Evolutionary conservation across 2,888 invertebrate species (phyloP).

Genomic region (Gari tellinella): DNA sequence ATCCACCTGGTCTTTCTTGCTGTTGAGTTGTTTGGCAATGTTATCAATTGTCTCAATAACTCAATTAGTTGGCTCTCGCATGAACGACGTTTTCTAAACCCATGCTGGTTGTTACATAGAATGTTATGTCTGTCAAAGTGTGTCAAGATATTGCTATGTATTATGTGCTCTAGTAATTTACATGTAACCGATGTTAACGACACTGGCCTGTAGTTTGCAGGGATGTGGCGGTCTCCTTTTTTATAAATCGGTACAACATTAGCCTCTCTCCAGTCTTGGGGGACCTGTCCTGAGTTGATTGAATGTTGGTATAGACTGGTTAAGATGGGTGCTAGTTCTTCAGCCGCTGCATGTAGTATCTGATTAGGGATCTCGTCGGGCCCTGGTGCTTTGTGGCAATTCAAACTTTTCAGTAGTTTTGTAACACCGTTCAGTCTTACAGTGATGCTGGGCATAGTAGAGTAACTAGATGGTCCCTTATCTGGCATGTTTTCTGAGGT

Average conservation of each 20-base stretch:
- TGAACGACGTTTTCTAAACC: too few relatives aligned
- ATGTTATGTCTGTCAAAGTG: too few relatives aligned
- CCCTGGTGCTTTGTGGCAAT: slow-evolving; percentile 13
- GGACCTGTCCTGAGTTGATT: slow-evolving; percentile 24
- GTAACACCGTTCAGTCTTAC: slow-evolving; percentile 25
- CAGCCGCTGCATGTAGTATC: slow-evolving; percentile 17
- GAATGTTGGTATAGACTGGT: slow-evolving; percentile 23
- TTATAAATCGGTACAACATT: slow-evolving; percentile 30
- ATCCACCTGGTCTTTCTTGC: too few relatives aligned
- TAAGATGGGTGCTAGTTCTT: slow-evolving; percentile 11
- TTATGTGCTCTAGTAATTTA: slow-evolving; percentile 57
- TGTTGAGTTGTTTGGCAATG: slow-evolving; percentile 1
- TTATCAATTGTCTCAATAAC: background rate
- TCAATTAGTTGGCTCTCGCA: too few relatives aligned
- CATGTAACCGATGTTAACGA: slow-evolving; percentile 45
- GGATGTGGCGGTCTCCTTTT: slow-evolving; percentile 31
- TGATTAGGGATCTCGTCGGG: background rate
- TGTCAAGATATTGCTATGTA: too few relatives aligned
- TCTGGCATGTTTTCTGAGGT: slow-evolving; percentile 30
- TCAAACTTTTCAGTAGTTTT: slow-evolving; percentile 23
- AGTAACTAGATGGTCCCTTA: slow-evolving; percentile 18
- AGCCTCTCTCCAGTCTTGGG: slow-evolving; percentile 31
- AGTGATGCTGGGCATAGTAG: slow-evolving; percentile 28
- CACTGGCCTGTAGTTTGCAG: slow-evolving; percentile 54
- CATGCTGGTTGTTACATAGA: too few relatives aligned